Evolutionary conservation across 1,140 invertebrate species (phyloP), one percentile per base, ranked within the genome.

Genomic region (Halesus radiatus): DNA sequence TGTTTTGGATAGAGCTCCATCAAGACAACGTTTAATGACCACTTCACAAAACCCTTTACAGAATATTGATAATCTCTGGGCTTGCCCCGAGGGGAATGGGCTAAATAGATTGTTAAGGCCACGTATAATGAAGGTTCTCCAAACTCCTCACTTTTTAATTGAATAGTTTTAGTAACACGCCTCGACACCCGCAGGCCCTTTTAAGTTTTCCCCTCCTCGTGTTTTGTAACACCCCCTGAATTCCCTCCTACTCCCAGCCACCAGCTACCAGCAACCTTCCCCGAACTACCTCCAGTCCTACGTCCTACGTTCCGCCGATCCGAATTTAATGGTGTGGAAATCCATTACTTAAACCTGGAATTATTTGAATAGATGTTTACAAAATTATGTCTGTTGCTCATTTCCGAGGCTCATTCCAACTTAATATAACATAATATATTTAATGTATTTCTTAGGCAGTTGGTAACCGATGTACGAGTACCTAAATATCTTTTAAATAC

Each of bases 81-180:
- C 50, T 37, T 5, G 50, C 50, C 70, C 22, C 22, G 16, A 13
- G 52, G 70, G 52, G 22, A 26, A 29, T 54, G 52, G 53, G 70
- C 23, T 74, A 54, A 74, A 74, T 74, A 74, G 70, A 74, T 74
- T 74, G 70, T 58, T 62, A 32, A 50, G 32, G 74, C 74, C 32
- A 32, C 54, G 74, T 62, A 62, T 76, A 76, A 76, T 60, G 74
- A 76, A 76, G 74, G 74, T 62, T 58, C 52, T 74, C 70, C 50
- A 74, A 74, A 74, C 52, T 74, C 74, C 74, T 37, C 74, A 58
- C 74, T 76, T 76, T 76, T 76, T 76, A 76, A 76, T 76, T 76
- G 74, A 76, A 76, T 76, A 76, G 74, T 76, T 58, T 50, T 60
- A 76, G 74, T 20, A 58, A 60, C 74, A 76, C 74, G 32, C 74